These are phyloP conservation scores for Cotesia chilonis DNA, from an alignment of 1,140 invertebrate species.

Conservation along the genomic window DNA sequence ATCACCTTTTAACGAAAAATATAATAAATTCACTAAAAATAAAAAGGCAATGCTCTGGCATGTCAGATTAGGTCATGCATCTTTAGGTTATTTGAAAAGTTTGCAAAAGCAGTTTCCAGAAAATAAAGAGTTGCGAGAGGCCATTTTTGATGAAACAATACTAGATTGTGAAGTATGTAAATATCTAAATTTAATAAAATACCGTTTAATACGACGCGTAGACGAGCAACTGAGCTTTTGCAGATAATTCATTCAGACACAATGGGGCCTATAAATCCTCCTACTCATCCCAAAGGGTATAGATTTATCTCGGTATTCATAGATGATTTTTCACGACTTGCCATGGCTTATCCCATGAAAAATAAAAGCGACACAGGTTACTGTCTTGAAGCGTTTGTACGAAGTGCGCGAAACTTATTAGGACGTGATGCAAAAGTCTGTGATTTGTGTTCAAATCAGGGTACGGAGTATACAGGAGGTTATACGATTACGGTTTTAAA, in stretches of 20 bases:
- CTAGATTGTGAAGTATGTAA: too few species aligned
- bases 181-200: too few species aligned
- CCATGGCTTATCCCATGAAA: slow-evolving; percentile 31
- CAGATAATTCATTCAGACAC: too few species aligned
- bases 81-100: slow-evolving; percentile 37
- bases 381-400: slow-evolving; percentile 28
- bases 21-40: slow-evolving; percentile 10
- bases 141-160: too few species aligned
- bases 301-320: not conserved
- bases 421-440: slow-evolving; percentile 33
- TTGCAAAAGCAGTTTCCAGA: slow-evolving; percentile 29
- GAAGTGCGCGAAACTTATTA: slow-evolving; percentile 24
- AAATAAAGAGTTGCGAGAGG: too few species aligned
- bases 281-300: not conserved
- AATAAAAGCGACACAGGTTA: slow-evolving; percentile 20
- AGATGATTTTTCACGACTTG: slow-evolving; percentile 32
- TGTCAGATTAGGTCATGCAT: slow-evolving; percentile 29
- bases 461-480: slow-evolving; percentile 29
- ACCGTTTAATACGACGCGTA: too few species aligned
- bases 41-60: slow-evolving; percentile 34
- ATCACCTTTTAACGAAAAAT: slow-evolving; percentile 21
- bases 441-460: slow-evolving; percentile 23
- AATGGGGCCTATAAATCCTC: too few species aligned
- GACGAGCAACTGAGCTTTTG: too few species aligned
- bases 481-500: too few species aligned